Evolutionary conservation across 2,888 invertebrate genomes (phyloP).

Genomic region (Hirtodrosophila alboralis): DNA sequence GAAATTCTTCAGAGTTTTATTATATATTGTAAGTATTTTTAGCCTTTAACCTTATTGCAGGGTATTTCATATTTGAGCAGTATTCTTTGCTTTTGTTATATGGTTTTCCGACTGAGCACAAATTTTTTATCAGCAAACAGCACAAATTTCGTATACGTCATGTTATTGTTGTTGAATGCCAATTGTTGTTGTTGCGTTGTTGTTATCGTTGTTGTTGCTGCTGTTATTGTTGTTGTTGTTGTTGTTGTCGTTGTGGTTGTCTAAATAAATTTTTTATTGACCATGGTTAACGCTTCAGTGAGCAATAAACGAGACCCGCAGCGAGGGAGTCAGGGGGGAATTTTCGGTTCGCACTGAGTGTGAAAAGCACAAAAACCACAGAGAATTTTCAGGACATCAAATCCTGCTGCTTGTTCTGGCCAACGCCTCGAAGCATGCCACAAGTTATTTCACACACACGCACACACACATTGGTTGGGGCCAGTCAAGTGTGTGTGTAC

Average conservation of each 20-base stretch:
- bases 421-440: slow-evolving; percentile 75
- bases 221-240: slow-evolving; percentile 21
- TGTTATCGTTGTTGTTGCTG: slow-evolving; percentile 49
- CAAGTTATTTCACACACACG: slow-evolving; percentile 66
- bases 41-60: neutral
- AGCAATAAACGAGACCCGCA: slow-evolving; percentile 55
- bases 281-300: slow-evolving; percentile 78
- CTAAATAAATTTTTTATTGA: slow-evolving; percentile 79
- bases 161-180: slow-evolving; percentile 46
- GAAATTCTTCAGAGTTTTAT: neutral
- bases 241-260: slow-evolving; percentile 62
- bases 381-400: slow-evolving; percentile 31
- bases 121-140: slow-evolving; percentile 63
- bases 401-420: slow-evolving; percentile 27
- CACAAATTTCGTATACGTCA: slow-evolving; percentile 50
- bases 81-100: slow-evolving; percentile 9
- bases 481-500: slow-evolving; percentile 37
- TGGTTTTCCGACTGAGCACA: slow-evolving; percentile 28
- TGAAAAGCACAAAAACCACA: slow-evolving; percentile 67
- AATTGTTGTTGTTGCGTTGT: slow-evolving; percentile 24
- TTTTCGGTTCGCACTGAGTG: slow-evolving; percentile 21
- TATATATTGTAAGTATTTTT: neutral
- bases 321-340: neutral
- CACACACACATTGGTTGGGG: slow-evolving; percentile 24
- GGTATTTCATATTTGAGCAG: neutral